Evolutionary conservation across 2,797 vertebrate genomes (phyloP).

Genomic region (Sylvia borin): DNA sequence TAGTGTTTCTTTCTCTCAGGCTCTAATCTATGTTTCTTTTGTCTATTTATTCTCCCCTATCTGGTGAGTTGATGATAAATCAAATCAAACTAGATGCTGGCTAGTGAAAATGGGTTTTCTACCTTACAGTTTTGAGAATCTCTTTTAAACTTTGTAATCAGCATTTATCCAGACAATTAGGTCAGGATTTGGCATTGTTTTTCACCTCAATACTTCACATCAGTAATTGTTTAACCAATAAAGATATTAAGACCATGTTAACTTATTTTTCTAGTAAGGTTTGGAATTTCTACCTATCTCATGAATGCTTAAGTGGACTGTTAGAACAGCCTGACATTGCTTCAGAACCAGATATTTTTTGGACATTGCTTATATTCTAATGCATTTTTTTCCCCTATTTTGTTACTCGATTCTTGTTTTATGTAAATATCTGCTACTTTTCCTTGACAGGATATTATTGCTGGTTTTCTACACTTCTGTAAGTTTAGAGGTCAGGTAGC

Average conservation of each 20-base stretch:
- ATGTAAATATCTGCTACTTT: not conserved
- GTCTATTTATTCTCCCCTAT: not conserved
- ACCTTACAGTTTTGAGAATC: not conserved
- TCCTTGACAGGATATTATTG: not conserved
- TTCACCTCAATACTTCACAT: not conserved
- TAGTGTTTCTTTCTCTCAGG: not conserved
- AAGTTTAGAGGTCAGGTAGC: not conserved
- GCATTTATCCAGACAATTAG: not conserved
- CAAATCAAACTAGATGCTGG: not conserved
- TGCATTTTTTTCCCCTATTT: not conserved
- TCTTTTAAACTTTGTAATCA: not conserved
- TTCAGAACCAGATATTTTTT: not conserved
- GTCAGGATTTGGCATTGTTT: not conserved
- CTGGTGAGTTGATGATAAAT: not conserved
- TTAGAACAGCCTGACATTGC: not conserved
- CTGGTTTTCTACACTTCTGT: not conserved
- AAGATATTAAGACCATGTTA: not conserved
- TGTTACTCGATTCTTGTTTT: not conserved
- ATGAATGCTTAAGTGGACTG: not conserved
- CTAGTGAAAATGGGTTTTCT: not conserved
- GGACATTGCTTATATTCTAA: not conserved
- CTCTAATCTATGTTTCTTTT: not conserved
- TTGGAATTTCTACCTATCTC: not conserved
- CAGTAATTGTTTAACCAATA: not conserved
- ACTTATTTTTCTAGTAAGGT: not conserved